Evolutionary conservation across 2,113 vertebrate species (phyloP), one percentile per base, ranked within the genome.

Genomic region (Callithrix jacchus): DNA sequence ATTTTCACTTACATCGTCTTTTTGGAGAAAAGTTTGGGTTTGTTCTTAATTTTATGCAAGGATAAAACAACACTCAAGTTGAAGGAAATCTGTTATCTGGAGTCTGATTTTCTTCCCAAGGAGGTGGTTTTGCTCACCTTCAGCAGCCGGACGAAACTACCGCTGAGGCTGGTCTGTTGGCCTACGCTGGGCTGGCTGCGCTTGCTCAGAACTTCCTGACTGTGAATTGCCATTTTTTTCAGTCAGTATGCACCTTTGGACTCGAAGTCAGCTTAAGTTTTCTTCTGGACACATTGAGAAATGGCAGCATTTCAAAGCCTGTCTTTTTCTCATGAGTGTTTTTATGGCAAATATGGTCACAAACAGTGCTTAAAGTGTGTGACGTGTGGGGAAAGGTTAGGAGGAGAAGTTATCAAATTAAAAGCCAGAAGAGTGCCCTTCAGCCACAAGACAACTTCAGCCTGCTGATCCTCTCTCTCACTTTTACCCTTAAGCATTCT

Each of bases 1-100:
- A 97, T 98, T 97, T 97, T 98, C 98, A 88, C 96, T 73, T 96
- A 84, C 4, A 90, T 97, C 0, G 94, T 97, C 87, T 97, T 97
- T 87, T 71, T 47, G 27, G 70, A 12, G 3, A 32, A 70, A 66
- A 97, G 89, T 79, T 93, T 14, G 64, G 13, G 56, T 77, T 92
- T 88, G 64, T 66, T 84, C 94, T 96, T 77, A 37, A 70, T 84
- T 91, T 80, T 77, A 74, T 94, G 87, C 14, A 84, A 95, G 91
- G 91, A 95, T 87, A 97, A 97, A 66, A 23, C 97, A 96, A 95
- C 23, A 23, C 89, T 89, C 93, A 81, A 74, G 77, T 87, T 86
- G 70, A 96, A 96, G 86, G 87, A 71, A 85, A 71, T 73, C 40
- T 80, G 20, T 42, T 87, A 25, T 77, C 85, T 87, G 97, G 89